phyloP scores from a whole-genome alignment of 2,888 invertebrate genomes.

The Dendrolimus houi region DNA sequence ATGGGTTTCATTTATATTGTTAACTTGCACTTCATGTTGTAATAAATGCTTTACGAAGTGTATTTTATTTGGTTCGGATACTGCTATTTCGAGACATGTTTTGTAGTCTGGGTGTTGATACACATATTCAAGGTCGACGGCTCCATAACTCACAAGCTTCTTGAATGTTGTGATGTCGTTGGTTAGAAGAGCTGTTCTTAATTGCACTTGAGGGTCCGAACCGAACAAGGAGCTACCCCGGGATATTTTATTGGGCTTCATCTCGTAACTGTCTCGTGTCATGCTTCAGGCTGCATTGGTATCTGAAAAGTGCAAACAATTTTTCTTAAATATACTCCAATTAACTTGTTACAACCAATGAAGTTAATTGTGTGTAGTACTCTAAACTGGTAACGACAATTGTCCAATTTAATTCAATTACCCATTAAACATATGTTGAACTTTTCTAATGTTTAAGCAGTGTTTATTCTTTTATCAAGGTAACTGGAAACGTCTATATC shows the following conservation, averaged over 20 bases:
- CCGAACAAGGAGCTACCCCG: slow-evolving; percentile 64
- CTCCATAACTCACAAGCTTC: slow-evolving; percentile 60
- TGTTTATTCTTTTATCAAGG: slow-evolving; percentile 2
- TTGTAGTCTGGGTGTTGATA: slow-evolving; percentile 76
- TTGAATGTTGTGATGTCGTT: slow-evolving; percentile 71
- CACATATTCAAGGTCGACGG: slow-evolving; percentile 69
- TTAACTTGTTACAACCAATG: slow-evolving; percentile 43
- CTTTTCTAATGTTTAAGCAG: slow-evolving; percentile 13
- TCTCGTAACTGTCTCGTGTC: slow-evolving; percentile 67
- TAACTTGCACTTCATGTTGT: slow-evolving; percentile 77
- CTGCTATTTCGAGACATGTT: slow-evolving; percentile 77
- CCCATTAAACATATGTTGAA: slow-evolving; percentile 31
- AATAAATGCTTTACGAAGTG: slow-evolving; percentile 77
- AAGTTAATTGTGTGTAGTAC: slow-evolving; percentile 35
- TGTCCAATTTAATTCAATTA: slow-evolving; percentile 47
- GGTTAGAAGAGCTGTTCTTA: slow-evolving; percentile 68
- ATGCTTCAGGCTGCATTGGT: slow-evolving; percentile 54
- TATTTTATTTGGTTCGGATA: slow-evolving; percentile 60
- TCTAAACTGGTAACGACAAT: slow-evolving; percentile 33
- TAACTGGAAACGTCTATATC: slow-evolving; percentile 7
- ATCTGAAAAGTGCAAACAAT: slow-evolving; percentile 52
- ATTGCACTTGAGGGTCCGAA: slow-evolving; percentile 61
- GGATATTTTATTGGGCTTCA: slow-evolving; percentile 53
- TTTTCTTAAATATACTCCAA: slow-evolving; percentile 26
- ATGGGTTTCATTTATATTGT: slow-evolving; percentile 71